Conservation (phyloP, 2,888 invertebrate genomes). For the Spisula subtruncata region DNA sequence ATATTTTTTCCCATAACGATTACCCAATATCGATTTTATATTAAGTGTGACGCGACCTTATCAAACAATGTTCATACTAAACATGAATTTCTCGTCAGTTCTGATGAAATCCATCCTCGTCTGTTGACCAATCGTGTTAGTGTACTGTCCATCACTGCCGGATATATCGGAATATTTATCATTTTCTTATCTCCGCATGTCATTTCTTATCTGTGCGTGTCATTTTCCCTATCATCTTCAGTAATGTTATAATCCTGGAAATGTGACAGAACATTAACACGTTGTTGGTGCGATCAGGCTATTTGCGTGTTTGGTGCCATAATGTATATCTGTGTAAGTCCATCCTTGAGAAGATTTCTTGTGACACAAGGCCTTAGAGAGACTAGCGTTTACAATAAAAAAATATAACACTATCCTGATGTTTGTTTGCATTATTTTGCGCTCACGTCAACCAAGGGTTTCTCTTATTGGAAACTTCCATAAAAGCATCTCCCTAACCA, state of each 20-base stretch:
- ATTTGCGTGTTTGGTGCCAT: no score
- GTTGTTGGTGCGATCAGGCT: no score
- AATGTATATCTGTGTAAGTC: not conserved
- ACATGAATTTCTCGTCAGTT: not conserved
- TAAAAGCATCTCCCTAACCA: no score
- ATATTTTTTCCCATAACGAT: slow-evolving; percentile 21
- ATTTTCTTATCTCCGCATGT: no score
- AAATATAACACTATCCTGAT: no score
- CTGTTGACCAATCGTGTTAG: not conserved
- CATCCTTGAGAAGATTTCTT: no score
- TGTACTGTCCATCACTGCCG: not conserved
- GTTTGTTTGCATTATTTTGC: no score
- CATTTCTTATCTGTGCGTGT: not conserved
- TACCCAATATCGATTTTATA: not conserved
- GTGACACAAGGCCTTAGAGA: no score
- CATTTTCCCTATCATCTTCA: not conserved
- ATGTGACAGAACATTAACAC: not conserved
- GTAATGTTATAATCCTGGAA: not conserved
- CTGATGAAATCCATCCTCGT: not conserved
- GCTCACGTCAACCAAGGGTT: no score
- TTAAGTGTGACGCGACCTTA: not conserved
- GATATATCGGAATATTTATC: not conserved
- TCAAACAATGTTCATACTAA: not conserved
- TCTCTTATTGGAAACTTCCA: no score
- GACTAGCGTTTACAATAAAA: no score